phyloP scores from a whole-genome alignment of 1,140 invertebrate species.

The Danaus melanippus region DNA sequence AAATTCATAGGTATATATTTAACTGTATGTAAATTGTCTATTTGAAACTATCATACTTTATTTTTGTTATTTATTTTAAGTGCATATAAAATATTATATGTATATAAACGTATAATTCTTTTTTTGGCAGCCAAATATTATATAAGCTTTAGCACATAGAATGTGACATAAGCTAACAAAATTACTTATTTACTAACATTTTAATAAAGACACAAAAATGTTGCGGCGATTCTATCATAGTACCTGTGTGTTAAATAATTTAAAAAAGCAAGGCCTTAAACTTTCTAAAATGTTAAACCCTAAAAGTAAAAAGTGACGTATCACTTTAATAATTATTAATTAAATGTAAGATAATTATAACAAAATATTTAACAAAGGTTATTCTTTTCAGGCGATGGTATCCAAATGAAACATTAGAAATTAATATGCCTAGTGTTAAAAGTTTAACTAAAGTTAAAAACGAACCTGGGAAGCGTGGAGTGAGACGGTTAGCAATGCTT shows the following conservation, averaged over 20 bases:
- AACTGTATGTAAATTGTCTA: too few species aligned
- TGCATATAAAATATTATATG: too few species aligned
- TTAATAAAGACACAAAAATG: conserved; percentile 18
- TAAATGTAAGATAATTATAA: neutral
- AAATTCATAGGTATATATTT: too few species aligned
- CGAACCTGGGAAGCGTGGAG: conserved; percentile 59
- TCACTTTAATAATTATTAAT: neutral
- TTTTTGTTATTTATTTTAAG: too few species aligned
- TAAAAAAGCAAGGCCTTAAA: conserved; percentile 54
- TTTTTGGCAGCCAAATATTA: too few species aligned
- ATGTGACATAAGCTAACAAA: too few species aligned
- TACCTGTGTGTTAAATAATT: conserved; percentile 28
- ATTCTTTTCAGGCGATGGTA: conserved; percentile 52
- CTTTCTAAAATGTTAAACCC: conserved; percentile 58
- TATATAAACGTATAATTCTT: too few species aligned
- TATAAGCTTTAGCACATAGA: too few species aligned
- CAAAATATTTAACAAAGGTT: conserved; percentile 15
- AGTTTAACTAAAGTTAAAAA: conserved; percentile 50
- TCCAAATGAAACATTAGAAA: conserved; percentile 24
- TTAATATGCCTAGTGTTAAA: conserved; percentile 46
- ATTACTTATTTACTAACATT: neutral
- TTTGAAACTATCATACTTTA: too few species aligned
- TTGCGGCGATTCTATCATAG: conserved; percentile 44
- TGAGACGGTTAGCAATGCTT: conserved; percentile 74
- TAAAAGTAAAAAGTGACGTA: conserved; percentile 43